phyloP scores from a whole-genome alignment of 1,140 invertebrate genomes.

The Gryllus bimaculatus region DNA sequence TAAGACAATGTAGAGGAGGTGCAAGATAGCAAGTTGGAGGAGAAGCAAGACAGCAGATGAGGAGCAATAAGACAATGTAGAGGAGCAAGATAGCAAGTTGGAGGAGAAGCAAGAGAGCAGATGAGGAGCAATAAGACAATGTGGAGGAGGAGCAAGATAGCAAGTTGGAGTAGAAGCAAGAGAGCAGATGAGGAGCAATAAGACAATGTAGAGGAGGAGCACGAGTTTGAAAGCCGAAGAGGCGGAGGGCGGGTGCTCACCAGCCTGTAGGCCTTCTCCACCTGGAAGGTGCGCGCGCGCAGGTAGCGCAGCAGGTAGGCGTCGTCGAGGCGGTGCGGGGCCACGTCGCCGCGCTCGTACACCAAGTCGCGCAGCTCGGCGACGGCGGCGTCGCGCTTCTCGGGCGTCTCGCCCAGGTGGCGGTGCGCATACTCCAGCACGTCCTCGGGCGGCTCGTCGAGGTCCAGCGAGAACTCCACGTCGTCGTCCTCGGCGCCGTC shows the following conservation, averaged over 20 bases:
- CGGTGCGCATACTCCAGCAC: background rate
- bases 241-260: constrained; percentile 38
- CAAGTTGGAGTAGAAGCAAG: no score
- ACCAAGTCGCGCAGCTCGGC: background rate
- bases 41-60: background rate
- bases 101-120: constrained; percentile 7
- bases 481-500: background rate
- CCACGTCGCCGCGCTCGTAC: constrained; percentile 56
- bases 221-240: no score
- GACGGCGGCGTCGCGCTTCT: background rate
- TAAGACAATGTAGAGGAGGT: no score
- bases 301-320: constrained; percentile 73
- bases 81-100: background rate
- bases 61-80: no score
- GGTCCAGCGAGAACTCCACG: background rate
- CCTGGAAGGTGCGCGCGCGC: constrained; percentile 68
- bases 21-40: no score
- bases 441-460: background rate
- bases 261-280: constrained; percentile 69
- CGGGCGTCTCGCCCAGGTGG: background rate
- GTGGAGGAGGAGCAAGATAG: background rate
- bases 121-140: constrained; percentile 10
- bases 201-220: background rate
- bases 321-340: constrained; percentile 68
- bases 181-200: constrained; percentile 19